Evolutionary conservation across 2,888 invertebrate genomes (phyloP), one percentile per base, ranked within the genome.

Genomic region (Rhaphigaster nebulosa): DNA sequence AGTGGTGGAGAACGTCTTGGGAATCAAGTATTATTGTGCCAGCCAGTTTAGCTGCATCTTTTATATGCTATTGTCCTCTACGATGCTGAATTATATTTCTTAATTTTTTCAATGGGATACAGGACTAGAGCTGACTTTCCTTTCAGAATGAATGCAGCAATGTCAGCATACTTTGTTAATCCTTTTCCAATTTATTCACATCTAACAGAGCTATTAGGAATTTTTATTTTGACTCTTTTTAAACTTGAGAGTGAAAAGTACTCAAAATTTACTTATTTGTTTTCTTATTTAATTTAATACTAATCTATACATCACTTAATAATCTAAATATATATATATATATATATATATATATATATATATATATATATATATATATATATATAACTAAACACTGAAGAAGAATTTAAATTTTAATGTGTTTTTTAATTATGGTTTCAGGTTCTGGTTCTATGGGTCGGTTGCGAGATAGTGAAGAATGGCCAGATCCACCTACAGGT

Each of bases 401-500:
- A 76, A 65, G 6, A 29, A n/a, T n/a, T 60, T n/a, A n/a, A n/a
- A n/a, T n/a, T n/a, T n/a, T n/a, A n/a, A n/a, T n/a, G n/a, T n/a
- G n/a, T 65, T 88, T n/a, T 56, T 88, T 88, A 20, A 20, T 34
- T 50, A n/a, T 50, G 45, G 29, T 88, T 88, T 13, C 94, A 96
- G 96, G 96, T 95, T 96, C 96, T 88, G 96, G 96, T 93, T 97
- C 97, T 34, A 96, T 96, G 93, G 96, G 96, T 29, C 96, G 95
- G 92, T 94, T 96, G 87, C 94, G 95, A 92, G 96, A 96, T 92
- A 95, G 96, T 94, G 96, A 95, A 92, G 96, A 96, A 93, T 97
- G 97, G 96, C 96, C 96, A 20, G 97, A 96, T 91, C 96, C 96
- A 2, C 96, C 96, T 1, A 95, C 95, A 92, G 96, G 95, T 91